These are phyloP conservation scores for Romanogobio albipinnatus DNA, from an alignment of 2,113 vertebrate species.

Conservation along the genomic window DNA sequence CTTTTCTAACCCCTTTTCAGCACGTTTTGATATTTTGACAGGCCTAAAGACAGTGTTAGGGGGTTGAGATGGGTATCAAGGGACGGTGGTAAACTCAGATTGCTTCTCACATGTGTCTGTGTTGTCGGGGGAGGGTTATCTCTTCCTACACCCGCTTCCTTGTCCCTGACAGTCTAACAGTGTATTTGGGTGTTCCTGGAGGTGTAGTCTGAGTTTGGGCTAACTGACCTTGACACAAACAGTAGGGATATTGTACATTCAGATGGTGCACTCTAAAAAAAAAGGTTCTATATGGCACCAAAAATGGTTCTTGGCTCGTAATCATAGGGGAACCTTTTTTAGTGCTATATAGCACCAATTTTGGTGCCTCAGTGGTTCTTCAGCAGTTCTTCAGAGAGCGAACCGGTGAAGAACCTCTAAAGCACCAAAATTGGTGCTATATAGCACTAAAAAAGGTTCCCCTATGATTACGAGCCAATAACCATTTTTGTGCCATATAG, in stretches of 20 bases:
- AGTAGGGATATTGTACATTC: background rate
- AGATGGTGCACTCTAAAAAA: no score
- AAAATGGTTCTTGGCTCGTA: no score
- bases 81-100: conserved; percentile 50
- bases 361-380: no score
- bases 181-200: background rate
- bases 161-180: conserved; percentile 11
- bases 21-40: background rate
- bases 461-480: no score
- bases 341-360: no score
- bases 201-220: background rate
- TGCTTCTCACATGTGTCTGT: conserved; percentile 21
- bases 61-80: conserved; percentile 26
- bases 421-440: no score
- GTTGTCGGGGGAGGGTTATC: conserved; percentile 31
- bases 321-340: no score
- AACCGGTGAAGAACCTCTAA: no score
- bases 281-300: no score
- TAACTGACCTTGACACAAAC: background rate
- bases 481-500: no score
- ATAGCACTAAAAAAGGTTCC: no score
- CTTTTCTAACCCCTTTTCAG: background rate
- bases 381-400: no score
- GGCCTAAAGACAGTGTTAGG: conserved; percentile 2
- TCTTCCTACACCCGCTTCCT: conserved; percentile 10